These are phyloP conservation scores for Sebastolobus alascanus DNA, from an alignment of 2,797 vertebrate genomes.

Conservation along the genomic window DNA sequence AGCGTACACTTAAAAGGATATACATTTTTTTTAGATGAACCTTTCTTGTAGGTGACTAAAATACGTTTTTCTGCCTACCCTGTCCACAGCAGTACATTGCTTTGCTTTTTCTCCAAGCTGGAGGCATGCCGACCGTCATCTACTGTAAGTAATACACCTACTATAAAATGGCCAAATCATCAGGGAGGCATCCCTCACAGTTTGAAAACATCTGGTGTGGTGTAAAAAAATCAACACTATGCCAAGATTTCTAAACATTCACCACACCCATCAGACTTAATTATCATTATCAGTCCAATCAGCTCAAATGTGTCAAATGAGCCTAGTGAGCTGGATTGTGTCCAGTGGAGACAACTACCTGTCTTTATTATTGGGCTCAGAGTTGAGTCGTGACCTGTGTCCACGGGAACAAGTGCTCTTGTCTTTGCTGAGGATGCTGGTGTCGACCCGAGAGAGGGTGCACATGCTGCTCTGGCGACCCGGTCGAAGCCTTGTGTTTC, in stretches of 20 bases:
- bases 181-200: not conserved
- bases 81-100: no score
- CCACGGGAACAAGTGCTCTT: conserved; percentile 79
- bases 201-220: not conserved
- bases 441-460: conserved; percentile 91
- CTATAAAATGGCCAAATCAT: not conserved
- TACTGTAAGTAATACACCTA: no score
- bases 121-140: no score
- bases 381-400: conserved; percentile 56
- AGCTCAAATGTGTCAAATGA: not conserved
- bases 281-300: not conserved
- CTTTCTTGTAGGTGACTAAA: no score
- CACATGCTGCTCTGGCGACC: conserved; percentile 92
- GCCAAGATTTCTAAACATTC: not conserved
- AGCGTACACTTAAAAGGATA: no score
- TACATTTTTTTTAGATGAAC: no score
- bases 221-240: not conserved
- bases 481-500: conserved; percentile 86
- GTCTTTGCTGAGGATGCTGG: conserved; percentile 86
- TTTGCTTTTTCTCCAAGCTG: no score
- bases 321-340: not conserved
- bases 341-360: conserved; percentile 18
- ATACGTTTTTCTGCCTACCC: no score
- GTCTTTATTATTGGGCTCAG: conserved; percentile 40
- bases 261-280: not conserved